phyloP scores from a whole-genome alignment of 2,113 vertebrate genomes.

The Lethenteron reissneri region DNA sequence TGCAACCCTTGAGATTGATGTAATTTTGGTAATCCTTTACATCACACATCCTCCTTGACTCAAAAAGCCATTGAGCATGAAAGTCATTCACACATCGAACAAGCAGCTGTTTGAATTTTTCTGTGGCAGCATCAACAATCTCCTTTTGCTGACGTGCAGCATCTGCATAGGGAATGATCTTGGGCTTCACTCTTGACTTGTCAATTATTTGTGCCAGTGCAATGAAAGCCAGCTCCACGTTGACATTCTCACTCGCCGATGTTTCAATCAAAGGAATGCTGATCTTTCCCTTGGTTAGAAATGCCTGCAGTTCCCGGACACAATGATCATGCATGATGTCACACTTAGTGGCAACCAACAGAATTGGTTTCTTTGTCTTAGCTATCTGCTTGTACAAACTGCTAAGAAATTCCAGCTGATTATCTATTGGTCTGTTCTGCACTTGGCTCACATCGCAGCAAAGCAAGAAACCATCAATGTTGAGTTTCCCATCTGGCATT shows the following conservation, averaged over 20 bases:
- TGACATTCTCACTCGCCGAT: slow-evolving; percentile 80
- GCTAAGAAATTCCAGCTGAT: slow-evolving; percentile 78
- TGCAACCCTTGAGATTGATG: slow-evolving; percentile 67
- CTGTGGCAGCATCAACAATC: slow-evolving; percentile 77
- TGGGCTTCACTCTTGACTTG: slow-evolving; percentile 58
- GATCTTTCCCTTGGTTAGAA: slow-evolving; percentile 62
- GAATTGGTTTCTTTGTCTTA: slow-evolving; percentile 78
- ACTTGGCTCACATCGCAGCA: slow-evolving; percentile 77
- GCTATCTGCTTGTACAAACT: slow-evolving; percentile 79
- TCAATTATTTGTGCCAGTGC: slow-evolving; percentile 77
- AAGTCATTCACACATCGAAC: slow-evolving; percentile 56
- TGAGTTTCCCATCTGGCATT: slow-evolving; percentile 87
- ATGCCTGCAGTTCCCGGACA: slow-evolving; percentile 75
- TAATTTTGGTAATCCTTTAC: slow-evolving; percentile 64
- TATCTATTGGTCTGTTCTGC: slow-evolving; percentile 90
- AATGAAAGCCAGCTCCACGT: slow-evolving; percentile 71
- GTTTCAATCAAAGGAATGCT: slow-evolving; percentile 93
- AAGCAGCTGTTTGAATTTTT: slow-evolving; percentile 77
- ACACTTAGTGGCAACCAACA: slow-evolving; percentile 75
- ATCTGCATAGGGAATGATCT: slow-evolving; percentile 87
- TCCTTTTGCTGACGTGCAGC: slow-evolving; percentile 89
- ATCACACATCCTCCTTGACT: slow-evolving; percentile 44
- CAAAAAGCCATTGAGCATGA: slow-evolving; percentile 48
- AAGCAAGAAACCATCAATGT: slow-evolving; percentile 68
- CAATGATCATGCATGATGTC: slow-evolving; percentile 93